Percentiles rank a stretch among this genome's conserved stretches.
These are phyloP conservation scores for Adelognathus sp. DNA, from an alignment of 2,888 invertebrate species.

Conservation along the genomic window DNA sequence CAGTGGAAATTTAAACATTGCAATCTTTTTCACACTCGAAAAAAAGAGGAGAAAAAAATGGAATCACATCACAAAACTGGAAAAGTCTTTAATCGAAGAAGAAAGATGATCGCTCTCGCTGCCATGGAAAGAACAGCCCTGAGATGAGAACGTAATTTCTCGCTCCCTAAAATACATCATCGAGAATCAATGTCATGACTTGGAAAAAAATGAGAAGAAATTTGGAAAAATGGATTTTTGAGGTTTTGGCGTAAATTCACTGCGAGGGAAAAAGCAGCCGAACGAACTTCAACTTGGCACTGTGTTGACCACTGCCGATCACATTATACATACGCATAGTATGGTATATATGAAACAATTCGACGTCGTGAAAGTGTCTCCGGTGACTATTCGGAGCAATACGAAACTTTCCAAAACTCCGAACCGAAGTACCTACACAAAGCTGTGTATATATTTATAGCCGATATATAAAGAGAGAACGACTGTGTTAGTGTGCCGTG, in stretches of 20 bases:
- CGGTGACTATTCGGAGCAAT: slow-evolving; percentile 47
- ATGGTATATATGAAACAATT: slow-evolving; percentile 20
- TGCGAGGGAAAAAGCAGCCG: background rate
- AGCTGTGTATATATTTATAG: slow-evolving; percentile 5
- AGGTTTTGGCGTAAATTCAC: background rate
- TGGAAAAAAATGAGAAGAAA: no score
- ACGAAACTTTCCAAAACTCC: slow-evolving; percentile 66
- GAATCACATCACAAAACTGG: background rate
- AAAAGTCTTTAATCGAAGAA: background rate
- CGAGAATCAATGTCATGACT: no score
- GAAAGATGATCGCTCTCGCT: background rate
- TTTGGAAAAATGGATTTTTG: background rate
- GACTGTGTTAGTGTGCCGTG: background rate
- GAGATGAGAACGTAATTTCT: no score
- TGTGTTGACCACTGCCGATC: slow-evolving; percentile 15
- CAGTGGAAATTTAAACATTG: background rate
- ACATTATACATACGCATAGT: background rate
- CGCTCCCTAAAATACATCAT: no score
- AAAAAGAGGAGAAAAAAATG: background rate
- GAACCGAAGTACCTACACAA: slow-evolving; percentile 62
- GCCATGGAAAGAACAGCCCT: background rate
- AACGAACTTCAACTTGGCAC: slow-evolving; percentile 23
- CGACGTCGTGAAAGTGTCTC: slow-evolving; percentile 66
- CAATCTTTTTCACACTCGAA: no score
- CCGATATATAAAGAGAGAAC: background rate